Percentiles rank a stretch among this genome's conserved stretches.
Evolutionary conservation across 2,888 invertebrate species (phyloP).

Genomic region (Drosophila borealis): DNA sequence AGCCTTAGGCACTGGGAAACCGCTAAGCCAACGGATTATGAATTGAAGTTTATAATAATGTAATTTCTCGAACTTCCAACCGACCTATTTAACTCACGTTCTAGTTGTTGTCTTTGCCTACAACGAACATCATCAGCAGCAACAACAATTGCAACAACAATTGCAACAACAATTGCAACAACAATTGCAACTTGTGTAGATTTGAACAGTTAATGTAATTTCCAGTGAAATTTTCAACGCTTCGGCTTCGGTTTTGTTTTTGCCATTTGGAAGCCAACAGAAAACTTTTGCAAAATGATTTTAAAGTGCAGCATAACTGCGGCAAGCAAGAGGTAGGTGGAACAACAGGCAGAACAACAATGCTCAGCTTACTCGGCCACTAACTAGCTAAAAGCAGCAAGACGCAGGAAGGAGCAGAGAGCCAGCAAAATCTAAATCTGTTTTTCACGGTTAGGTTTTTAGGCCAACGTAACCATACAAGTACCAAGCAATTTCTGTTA

Average conservation of each 20-base stretch:
- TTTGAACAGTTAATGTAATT: conserved; percentile 65
- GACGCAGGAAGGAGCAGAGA: conserved; percentile 40
- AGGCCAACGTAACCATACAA: conserved; percentile 67
- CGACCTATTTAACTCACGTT: conserved; percentile 17
- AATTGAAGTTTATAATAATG: background rate
- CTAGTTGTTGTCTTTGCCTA: conserved; percentile 25
- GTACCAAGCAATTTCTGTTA: conserved; percentile 74
- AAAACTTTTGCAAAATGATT: conserved; percentile 66
- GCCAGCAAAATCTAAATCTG: conserved; percentile 63
- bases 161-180: conserved; percentile 14
- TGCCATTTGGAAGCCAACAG: conserved; percentile 46
- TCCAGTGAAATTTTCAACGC: conserved; percentile 73
- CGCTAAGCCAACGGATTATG: background rate
- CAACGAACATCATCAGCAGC: conserved; percentile 39
- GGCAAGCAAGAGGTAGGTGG: conserved; percentile 54
- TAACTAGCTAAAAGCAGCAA: conserved; percentile 38
- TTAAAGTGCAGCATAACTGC: conserved; percentile 67
- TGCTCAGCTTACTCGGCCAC: conserved; percentile 13
- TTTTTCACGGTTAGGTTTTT: conserved; percentile 74
- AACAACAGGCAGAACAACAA: conserved; percentile 33
- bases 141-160: conserved; percentile 13
- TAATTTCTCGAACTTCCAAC: background rate
- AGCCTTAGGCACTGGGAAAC: too few species aligned
- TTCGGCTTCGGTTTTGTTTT: conserved; percentile 58
- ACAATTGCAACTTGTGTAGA: conserved; percentile 19